A percentile compares a stretch with the other conserved stretches of the same genome.
phyloP scores from a whole-genome alignment of 2,797 vertebrate genomes.

The Sylvilagus floridanus region DNA sequence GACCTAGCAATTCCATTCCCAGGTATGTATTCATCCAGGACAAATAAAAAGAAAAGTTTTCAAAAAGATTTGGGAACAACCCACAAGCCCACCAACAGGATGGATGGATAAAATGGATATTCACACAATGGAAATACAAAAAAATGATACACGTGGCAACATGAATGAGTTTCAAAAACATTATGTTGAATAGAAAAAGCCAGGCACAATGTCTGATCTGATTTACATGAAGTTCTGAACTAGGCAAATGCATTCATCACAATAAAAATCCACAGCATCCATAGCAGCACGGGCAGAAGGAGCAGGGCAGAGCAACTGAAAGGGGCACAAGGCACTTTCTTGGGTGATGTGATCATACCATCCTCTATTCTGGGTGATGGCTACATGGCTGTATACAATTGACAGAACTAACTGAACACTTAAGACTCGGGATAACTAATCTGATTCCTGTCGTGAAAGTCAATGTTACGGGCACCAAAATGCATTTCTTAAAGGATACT shows the following conservation, averaged over 20 bases:
- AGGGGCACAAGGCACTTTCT: background rate
- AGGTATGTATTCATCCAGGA: constrained; percentile 37
- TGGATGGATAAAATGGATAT: background rate
- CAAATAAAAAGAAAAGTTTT: constrained; percentile 33
- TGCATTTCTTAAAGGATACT: background rate
- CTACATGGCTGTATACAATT: background rate
- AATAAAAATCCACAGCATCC: constrained; percentile 6
- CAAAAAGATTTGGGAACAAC: constrained; percentile 1
- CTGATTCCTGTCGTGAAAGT: background rate
- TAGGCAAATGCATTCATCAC: background rate
- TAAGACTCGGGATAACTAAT: background rate
- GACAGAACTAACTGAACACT: background rate
- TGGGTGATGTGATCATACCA: background rate
- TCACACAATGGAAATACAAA: constrained; percentile 15
- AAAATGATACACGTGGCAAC: background rate
- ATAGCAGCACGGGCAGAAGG: background rate
- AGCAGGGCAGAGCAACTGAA: background rate
- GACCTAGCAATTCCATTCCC: background rate
- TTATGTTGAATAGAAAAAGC: background rate
- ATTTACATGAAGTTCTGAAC: constrained; percentile 32
- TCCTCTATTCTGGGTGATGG: background rate
- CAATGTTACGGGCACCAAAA: background rate
- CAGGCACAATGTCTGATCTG: constrained; percentile 13
- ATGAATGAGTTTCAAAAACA: background rate
- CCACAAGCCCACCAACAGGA: background rate